Base-by-base conservation (phyloP, 2,888 invertebrate species). In the Drosophila merina region DNA sequence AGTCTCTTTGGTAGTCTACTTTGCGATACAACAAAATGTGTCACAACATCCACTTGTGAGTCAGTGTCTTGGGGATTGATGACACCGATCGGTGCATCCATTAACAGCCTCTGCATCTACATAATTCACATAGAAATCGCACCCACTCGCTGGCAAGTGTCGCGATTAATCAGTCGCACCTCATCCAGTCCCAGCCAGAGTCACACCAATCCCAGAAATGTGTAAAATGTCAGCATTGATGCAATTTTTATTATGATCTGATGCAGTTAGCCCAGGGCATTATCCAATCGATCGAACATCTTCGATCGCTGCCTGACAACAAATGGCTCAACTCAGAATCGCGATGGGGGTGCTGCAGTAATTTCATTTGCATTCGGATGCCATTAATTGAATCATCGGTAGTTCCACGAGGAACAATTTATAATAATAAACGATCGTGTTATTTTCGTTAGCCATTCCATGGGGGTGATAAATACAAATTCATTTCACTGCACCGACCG, bases 161-260 rank as follows among this genome's bases (percentile, higher is more conserved):
- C 51, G 84, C 74, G 73, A 84, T 84, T 75, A 86, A 84, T 75
- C 77, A 72, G 55, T 64, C 63, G 54, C 63, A 63, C 52, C 63
- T 68, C 58, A 33, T 36, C 36, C 47, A 25, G 44, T n/a, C 45
- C 6, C 30, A 20, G 20, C 20, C 20, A 20, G 20, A 25, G 25
- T 38, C 20, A 25, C 47, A 79, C 82, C 86, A 88, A 86, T 76
- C 86, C 80, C 78, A 82, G 45, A 79, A 85, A 79, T 85, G 79
- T 88, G 86, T 83, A 86, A 82, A 83, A 83, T 83, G 82, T 79
- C 82, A 83, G 88, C 79, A 42, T 73, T 59, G 70, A 73, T 60
- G 71, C 60, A 69, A 31, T 67, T 60, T 59, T 48, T 54, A 48
- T 38, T 47, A 66, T 64, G 64, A 51, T 64, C 51, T 31, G 36